These are phyloP conservation scores for Erithacus rubecula DNA, from an alignment of 2,797 vertebrate genomes.

Conservation along the genomic window DNA sequence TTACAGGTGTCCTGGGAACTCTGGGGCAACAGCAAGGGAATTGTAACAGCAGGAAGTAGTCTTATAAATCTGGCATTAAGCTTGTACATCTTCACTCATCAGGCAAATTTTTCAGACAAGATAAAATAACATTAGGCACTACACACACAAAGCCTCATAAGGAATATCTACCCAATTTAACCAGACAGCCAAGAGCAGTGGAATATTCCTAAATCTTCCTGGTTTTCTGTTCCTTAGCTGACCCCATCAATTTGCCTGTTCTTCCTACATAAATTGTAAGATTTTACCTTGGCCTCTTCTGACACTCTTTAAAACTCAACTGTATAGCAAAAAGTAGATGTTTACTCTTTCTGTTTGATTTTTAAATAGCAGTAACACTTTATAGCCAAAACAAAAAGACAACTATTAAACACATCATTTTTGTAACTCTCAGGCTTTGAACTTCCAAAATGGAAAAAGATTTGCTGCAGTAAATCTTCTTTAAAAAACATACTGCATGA, in stretches of 20 bases:
- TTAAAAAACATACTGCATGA: not conserved
- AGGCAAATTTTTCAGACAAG: not conserved
- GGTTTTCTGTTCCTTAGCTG: not conserved
- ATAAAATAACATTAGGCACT: not conserved
- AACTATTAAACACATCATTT: not conserved
- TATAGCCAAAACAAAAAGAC: not conserved
- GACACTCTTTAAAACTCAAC: not conserved
- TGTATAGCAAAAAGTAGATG: fast-evolving
- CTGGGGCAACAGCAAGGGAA: not conserved
- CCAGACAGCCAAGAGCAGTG: not conserved
- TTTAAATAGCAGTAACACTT: not conserved
- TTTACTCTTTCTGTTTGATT: not conserved
- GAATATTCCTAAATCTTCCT: not conserved
- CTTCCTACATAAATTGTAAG: not conserved
- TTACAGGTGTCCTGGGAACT: not conserved
- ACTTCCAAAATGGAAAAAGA: not conserved
- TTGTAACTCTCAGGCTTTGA: not conserved
- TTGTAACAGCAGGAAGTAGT: not conserved
- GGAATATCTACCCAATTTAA: not conserved
- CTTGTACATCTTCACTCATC: not conserved
- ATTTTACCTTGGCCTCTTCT: not conserved
- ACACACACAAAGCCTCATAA: not conserved
- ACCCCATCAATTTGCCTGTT: not conserved
- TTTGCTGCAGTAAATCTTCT: not conserved
- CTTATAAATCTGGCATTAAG: conserved; percentile 5